These are phyloP conservation scores for Rostratula benghalensis DNA, from an alignment of 2,113 vertebrate genomes.

Conservation along the genomic window DNA sequence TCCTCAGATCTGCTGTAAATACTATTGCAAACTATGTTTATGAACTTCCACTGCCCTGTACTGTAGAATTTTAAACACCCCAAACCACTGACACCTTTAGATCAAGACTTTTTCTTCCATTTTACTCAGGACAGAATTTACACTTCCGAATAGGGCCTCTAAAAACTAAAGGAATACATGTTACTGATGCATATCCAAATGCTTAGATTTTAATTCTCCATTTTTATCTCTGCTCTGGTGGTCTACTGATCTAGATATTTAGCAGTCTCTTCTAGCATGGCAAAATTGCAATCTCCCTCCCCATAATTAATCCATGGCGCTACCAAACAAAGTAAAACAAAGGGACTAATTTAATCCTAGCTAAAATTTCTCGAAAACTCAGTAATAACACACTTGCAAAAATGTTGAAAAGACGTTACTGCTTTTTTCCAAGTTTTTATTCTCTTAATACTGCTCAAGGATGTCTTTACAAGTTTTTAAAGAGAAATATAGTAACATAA, in stretches of 20 bases:
- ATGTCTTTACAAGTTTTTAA: background rate
- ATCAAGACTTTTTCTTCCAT: rapidly evolving
- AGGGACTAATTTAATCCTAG: background rate
- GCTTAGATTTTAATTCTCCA: background rate
- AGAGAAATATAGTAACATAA: background rate
- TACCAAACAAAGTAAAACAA: background rate
- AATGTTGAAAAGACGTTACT: background rate
- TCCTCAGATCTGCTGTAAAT: background rate
- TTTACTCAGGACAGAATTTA: background rate
- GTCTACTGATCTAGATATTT: background rate
- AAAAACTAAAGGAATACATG: background rate
- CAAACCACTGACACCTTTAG: background rate
- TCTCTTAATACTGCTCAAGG: background rate
- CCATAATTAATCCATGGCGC: background rate
- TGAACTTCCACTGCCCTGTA: background rate
- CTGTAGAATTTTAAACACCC: background rate
- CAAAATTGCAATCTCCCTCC: background rate
- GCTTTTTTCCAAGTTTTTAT: background rate
- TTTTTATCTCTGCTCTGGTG: background rate
- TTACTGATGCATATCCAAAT: background rate
- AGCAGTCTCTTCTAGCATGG: background rate
- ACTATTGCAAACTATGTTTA: background rate
- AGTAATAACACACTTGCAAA: background rate
- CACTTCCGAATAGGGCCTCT: background rate
- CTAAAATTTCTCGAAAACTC: background rate